Base-by-base conservation (phyloP, 2,113 vertebrate genomes). In the Lampris megalopsis region DNA sequence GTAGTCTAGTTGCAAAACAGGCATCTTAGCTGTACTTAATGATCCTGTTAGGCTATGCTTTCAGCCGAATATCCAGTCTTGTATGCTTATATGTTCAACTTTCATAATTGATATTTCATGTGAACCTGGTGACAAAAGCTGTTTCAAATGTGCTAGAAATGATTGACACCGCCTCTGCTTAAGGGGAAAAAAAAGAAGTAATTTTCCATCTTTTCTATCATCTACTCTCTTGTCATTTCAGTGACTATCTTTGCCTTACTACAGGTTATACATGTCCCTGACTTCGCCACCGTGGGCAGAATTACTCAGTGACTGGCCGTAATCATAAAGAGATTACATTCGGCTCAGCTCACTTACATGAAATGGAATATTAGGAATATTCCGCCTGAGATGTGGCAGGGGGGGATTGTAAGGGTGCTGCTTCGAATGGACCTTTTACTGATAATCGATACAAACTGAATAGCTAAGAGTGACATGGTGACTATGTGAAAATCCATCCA, bases 381-480 rank as follows among this genome's bases (percentile, higher is more conserved):
- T 66, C 63, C 64, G 47, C 56, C 8, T 73, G 72, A 61, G 24
- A 24, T 24, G 73, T 64, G 70, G 60, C 63, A 67, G 68, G 67
- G 7, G 24, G 11, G 61, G 43, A 52, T 38, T 62, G 40, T 53
- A 37, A 8, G 63, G 37, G 24, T 41, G 63, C 79, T 68, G 58
- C 6, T 43, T 52, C 68, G 57, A 63, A 62, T 69, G 9, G 8
- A 37, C 40, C 47, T 78, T 80, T 85, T 78, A 82, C 84, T 82
- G 77, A 87, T 86, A 84, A 81, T 75, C 84, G 71, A 83, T 83
- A 74, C 74, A 68, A 82, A 80, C 43, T 77, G 63, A 89, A 79
- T 72, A 78, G 71, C 72, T 73, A 54, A 80, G 54, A 81, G 56
- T 63, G 74, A 64, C 66, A 60, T 63, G 67, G 54, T 41, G 9